Evolutionary conservation across 2,113 vertebrate species (phyloP).

Genomic region (Noturus placidus): DNA sequence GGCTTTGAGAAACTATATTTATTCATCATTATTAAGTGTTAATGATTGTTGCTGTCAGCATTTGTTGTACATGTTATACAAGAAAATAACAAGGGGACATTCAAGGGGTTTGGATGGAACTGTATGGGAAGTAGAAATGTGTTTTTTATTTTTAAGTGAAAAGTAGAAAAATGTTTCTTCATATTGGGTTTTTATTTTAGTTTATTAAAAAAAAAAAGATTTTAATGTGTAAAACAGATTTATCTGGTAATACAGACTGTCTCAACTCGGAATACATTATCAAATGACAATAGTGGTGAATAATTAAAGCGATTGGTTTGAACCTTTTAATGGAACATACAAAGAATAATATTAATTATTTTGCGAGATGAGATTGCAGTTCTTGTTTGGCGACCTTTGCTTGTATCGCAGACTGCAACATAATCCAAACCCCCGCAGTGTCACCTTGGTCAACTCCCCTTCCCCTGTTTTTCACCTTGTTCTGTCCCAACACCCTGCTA

Average conservation of each 20-base stretch:
- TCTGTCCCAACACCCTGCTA: conserved; percentile 99
- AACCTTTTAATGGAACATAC: not conserved
- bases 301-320: conserved; percentile 35
- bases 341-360: not conserved
- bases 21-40: conserved; percentile 81
- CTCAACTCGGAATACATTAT: not conserved
- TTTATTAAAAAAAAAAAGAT: not conserved
- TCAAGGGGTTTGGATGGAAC: conserved; percentile 89
- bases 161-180: too few relatives aligned
- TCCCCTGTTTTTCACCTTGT: conserved; percentile 99
- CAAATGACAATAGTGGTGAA: conserved; percentile 19
- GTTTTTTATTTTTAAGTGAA: too few relatives aligned
- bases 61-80: conserved; percentile 82
- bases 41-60: conserved; percentile 88
- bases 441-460: conserved; percentile 89
- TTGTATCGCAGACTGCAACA: conserved; percentile 60
- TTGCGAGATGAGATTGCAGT: conserved; percentile 6
- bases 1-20: conserved; percentile 89
- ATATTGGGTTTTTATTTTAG: too few relatives aligned
- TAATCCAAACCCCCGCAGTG: conserved; percentile 88
- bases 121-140: conserved; percentile 36
- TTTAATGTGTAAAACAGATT: not conserved
- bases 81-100: conserved; percentile 87
- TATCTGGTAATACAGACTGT: not conserved
- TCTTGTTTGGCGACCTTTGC: conserved; percentile 23